These are phyloP conservation scores for Cottoperca gobio DNA, from an alignment of 2,797 vertebrate species.

Conservation along the genomic window DNA sequence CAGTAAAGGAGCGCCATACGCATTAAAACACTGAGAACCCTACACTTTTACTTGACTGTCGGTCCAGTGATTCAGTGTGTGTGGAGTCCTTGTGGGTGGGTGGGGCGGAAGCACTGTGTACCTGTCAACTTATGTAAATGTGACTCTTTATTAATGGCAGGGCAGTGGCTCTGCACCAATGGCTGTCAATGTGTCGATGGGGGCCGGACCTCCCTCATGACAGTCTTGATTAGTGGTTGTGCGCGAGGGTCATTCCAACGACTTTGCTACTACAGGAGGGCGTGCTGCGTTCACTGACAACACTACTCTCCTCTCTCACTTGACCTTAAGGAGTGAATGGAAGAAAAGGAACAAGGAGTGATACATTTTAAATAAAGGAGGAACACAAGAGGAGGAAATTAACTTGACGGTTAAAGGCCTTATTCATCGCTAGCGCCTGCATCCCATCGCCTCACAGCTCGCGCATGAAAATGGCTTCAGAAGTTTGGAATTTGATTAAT, in stretches of 20 bases:
- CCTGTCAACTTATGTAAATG: constrained; percentile 77
- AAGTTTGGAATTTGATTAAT: constrained; percentile 51
- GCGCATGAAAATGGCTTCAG: constrained; percentile 23
- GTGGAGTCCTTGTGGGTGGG: constrained; percentile 54
- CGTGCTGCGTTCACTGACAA: constrained; percentile 43
- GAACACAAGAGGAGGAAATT: neutral
- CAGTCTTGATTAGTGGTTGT: constrained; percentile 68
- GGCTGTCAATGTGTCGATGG: constrained; percentile 65
- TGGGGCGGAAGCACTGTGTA: constrained; percentile 39
- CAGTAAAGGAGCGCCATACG: neutral
- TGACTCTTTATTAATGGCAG: constrained; percentile 68
- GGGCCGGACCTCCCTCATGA: constrained; percentile 67
- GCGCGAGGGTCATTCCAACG: constrained; percentile 36
- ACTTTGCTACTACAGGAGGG: constrained; percentile 37
- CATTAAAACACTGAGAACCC: constrained; percentile 6
- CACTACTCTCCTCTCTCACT: constrained; percentile 25
- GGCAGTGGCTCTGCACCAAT: constrained; percentile 60
- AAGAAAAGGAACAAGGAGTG: constrained; percentile 2
- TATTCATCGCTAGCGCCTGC: neutral
- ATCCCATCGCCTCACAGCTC: constrained; percentile 1
- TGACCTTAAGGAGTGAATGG: constrained; percentile 26
- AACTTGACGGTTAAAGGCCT: neutral
- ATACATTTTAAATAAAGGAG: constrained; percentile 6
- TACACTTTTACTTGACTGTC: neutral
- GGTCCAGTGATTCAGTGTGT: constrained; percentile 5